Evolutionary conservation across 2,888 invertebrate genomes (phyloP).

Genomic region (Eueremaeus valkanovi): DNA sequence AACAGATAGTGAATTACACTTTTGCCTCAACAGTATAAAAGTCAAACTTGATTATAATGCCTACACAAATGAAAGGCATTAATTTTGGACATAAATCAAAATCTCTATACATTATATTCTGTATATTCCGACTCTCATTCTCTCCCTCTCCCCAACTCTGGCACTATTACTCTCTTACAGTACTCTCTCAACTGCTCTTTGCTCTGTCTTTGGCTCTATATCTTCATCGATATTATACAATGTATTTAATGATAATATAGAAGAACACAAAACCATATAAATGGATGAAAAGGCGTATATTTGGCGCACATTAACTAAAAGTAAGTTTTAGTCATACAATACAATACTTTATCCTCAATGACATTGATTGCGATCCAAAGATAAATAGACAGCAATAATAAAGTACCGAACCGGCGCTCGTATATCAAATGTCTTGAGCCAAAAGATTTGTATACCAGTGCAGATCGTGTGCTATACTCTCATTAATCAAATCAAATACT

Average conservation of each 20-base stretch:
- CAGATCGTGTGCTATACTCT: background rate
- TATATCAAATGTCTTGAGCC: constrained; percentile 13
- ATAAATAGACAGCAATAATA: background rate
- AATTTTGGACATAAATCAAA: constrained; percentile 1
- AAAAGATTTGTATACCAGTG: background rate
- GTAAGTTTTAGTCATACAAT: background rate
- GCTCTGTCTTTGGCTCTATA: background rate
- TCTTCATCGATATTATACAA: background rate
- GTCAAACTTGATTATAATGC: background rate
- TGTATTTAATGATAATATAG: background rate
- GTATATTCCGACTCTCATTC: background rate
- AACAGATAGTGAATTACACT: background rate
- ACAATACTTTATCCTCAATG: background rate
- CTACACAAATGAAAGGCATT: constrained; percentile 1
- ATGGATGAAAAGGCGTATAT: constrained; percentile 4
- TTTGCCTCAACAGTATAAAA: background rate
- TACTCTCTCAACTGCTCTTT: too few relatives aligned
- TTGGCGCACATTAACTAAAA: constrained; percentile 8
- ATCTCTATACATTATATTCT: background rate
- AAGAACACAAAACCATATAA: background rate
- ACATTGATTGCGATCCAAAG: background rate
- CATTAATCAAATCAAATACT: background rate
- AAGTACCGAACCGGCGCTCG: background rate
- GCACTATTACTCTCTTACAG: background rate
- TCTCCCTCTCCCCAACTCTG: background rate